Conservation (phyloP, 2,797 vertebrate species). For the Danionella dracula region DNA sequence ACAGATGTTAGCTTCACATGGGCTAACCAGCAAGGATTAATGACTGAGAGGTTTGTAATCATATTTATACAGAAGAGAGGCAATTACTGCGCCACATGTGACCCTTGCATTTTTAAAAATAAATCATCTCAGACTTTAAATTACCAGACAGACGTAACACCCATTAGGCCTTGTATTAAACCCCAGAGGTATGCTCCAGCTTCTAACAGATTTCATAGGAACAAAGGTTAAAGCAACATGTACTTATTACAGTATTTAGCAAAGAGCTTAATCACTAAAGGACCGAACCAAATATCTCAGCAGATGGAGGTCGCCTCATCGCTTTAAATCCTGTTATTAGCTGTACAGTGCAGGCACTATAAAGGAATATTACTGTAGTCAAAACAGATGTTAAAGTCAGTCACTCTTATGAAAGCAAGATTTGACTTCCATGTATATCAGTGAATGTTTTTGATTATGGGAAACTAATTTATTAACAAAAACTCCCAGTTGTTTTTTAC, state of each 20-base stretch:
- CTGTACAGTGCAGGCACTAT: conserved; percentile 41
- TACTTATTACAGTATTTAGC: conserved; percentile 34
- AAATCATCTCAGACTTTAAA: conserved; percentile 23
- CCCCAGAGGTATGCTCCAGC: conserved; percentile 7
- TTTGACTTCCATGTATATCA: conserved; percentile 44
- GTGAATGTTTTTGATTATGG: conserved; percentile 57
- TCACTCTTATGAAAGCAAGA: conserved; percentile 54
- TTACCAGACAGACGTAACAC: conserved; percentile 16
- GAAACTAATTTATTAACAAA: conserved; percentile 55
- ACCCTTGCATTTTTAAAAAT: conserved; percentile 4
- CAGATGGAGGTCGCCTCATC: conserved; percentile 37
- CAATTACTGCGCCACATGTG: not conserved
- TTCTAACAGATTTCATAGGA: conserved; percentile 42
- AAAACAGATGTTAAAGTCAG: conserved; percentile 65
- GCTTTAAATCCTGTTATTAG: conserved; percentile 40
- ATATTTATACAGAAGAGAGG: not conserved
- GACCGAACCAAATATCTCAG: conserved; percentile 23
- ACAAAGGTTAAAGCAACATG: conserved; percentile 43
- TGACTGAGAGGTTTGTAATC: not conserved
- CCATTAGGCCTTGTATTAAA: conserved; percentile 29
- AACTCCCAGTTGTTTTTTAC: conserved; percentile 49
- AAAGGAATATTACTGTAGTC: conserved; percentile 60
- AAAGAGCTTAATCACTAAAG: conserved; percentile 31
- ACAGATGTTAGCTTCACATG: not conserved
- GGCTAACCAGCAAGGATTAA: not conserved